Conservation (phyloP, 2,113 vertebrate genomes). For the Hemichromis elongatus region DNA sequence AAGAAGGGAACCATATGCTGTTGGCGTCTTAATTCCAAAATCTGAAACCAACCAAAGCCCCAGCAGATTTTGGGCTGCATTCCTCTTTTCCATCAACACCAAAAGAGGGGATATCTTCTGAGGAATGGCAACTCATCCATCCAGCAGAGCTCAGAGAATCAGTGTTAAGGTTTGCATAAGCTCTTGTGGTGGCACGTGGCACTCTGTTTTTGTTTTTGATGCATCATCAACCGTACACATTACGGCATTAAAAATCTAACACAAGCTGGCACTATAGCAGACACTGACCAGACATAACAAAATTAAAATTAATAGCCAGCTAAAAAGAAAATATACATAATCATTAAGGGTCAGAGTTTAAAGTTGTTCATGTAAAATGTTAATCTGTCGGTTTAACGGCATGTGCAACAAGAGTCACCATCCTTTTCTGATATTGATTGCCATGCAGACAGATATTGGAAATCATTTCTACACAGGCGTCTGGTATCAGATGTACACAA, state of each 20-base stretch:
- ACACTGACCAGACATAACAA: neutral
- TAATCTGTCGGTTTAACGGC: neutral
- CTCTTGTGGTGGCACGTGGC: neutral
- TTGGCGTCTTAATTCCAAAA: neutral
- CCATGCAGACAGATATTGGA: constrained; percentile 1
- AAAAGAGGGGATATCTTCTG: neutral
- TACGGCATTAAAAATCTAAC: neutral
- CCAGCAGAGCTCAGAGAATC: neutral
- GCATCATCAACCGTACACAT: neutral
- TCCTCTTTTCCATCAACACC: neutral
- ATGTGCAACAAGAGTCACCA: neutral
- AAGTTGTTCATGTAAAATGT: neutral
- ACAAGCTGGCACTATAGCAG: neutral
- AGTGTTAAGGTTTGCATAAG: neutral
- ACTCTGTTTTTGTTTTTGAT: neutral
- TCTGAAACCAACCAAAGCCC: neutral
- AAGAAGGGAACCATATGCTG: neutral
- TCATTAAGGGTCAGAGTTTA: neutral
- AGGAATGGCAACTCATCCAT: neutral
- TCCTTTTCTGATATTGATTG: neutral
- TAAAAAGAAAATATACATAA: neutral
- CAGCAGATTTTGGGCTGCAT: neutral
- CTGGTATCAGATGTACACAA: constrained; percentile 10
- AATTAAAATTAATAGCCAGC: neutral
- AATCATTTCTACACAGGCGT: constrained; percentile 9